A percentile compares a stretch with the other conserved stretches of the same genome.
phyloP scores from a whole-genome alignment of 1,140 invertebrate species.

The Aricia agestis region DNA sequence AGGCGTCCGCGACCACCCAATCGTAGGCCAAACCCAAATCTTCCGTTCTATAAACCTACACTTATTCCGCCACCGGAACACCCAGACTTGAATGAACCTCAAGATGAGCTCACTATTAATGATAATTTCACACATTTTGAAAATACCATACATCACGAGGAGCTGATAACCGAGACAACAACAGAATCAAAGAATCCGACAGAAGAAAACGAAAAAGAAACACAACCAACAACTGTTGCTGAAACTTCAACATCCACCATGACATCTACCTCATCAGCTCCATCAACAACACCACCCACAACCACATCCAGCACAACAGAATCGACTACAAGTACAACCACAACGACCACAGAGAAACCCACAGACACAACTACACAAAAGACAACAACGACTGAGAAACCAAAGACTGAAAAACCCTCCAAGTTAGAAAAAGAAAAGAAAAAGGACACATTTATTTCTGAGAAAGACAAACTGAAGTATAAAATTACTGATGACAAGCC shows the following conservation, averaged over 20 bases:
- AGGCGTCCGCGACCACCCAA: conserved; percentile 72
- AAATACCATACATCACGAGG: conserved; percentile 53
- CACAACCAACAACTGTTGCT: conserved; percentile 31
- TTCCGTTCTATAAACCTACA: conserved; percentile 68
- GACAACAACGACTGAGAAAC: conserved; percentile 44
- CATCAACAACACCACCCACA: conserved; percentile 38
- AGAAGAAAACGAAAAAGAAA: conserved; percentile 41
- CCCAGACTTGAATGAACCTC: conserved; percentile 43
- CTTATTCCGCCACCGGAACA: conserved; percentile 47
- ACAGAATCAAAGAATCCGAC: conserved; percentile 35
- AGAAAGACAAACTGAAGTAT: conserved; percentile 55
- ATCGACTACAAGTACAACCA: conserved; percentile 38
- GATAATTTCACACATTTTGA: conserved; percentile 61
- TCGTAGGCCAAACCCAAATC: conserved; percentile 66
- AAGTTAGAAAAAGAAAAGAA: conserved; percentile 59
- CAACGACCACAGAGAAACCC: conserved; percentile 39
- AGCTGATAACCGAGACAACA: conserved; percentile 32
- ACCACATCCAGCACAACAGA: conserved; percentile 33
- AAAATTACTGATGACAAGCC: conserved; percentile 42
- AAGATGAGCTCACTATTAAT: conserved; percentile 42
- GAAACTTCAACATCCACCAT: conserved; percentile 40
- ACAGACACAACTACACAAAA: conserved; percentile 38
- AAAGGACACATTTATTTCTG: conserved; percentile 42
- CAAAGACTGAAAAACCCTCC: conserved; percentile 48
- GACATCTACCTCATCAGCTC: conserved; percentile 38